Evolutionary conservation across 1,140 invertebrate genomes (phyloP), one percentile per base, ranked within the genome.

Genomic region (Venturia canescens): DNA sequence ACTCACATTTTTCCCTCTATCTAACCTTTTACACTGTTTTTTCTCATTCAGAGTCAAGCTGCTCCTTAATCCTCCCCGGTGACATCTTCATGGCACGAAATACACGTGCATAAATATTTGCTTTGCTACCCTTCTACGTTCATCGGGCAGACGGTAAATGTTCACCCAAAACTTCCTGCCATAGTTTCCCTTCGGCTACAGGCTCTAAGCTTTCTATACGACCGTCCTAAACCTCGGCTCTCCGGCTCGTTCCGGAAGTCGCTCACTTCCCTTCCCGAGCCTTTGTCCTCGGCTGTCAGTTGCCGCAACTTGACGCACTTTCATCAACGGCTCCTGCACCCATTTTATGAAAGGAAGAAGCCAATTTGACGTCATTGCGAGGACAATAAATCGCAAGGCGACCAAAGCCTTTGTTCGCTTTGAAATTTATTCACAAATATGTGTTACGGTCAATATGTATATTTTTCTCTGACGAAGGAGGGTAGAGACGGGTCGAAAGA

Each of bases 151-250:
- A n/a, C 66, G 66, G 66, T 69, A 69, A 69, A 69, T 69, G 27
- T 31, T 69, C 27, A 31, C 2, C 66, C 66, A 31, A 69, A 69
- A 69, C 66, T 69, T 69, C 66, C 66, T 5, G 11, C 66, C 13
- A 69, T 15, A 15, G 15, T n/a, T 66, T 69, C 29, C 29, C 66
- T 13, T 31, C 29, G 26, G 66, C 66, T 69, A 11, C 60, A 69
- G 66, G 21, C 13, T 29, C 66, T 69, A 69, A 69, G 66, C 66
- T 69, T 69, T 29, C 53, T 21, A 9, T 27, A 29, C 29, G 13
- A 69, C 66, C 27, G 18, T 21, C 66, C 66, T 31, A 31, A 69
- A 18, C 31, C 29, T 29, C 15, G 16, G 21, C 15, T 69, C 13
- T 16, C 13, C 3, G 4, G 26, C 66, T 69, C 29, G 27, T 31